Base-by-base conservation (phyloP, 2,113 vertebrate genomes). In the Marcusenius ussheri region DNA sequence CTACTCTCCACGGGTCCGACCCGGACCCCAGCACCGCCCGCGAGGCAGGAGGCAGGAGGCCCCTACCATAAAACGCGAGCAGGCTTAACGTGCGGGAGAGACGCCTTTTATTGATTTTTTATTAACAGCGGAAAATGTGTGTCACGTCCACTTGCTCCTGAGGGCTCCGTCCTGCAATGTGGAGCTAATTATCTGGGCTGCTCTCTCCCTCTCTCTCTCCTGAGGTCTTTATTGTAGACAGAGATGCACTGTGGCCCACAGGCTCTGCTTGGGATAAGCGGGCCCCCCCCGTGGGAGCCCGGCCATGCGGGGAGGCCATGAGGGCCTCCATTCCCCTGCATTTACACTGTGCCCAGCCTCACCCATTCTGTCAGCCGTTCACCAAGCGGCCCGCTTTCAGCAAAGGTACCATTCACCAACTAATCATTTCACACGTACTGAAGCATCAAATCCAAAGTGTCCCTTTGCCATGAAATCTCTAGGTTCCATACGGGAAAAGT, bases 101-200 rank as follows among this genome's bases (percentile, higher is more conserved):
- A 42, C 8, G 35, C 42, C 87, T 88, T 88, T 39, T 62, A 88
- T 88, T 62, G 53, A 88, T 62, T 62, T 62, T 62, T 88, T 88
- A 62, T 88, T 62, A 88, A 62, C 35, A 42, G 39, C 53, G 35
- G 87, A 88, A 58, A 88, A 88, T 88, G 87, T 56, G 31, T 88
- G 50, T 58, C 53, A 88, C 31, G 87, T 58, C 53, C 49, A 66
- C 87, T 66, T 87, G 85, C 47, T 24, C 31, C 85, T 62, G 53
- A 88, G 39, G 87, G 39, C 87, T 62, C 21, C 15, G n/a, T n/a
- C 85, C 47, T 53, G 49, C 85, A 87, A 35, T 53, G 50, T 53
- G 27, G 49, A 53, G 13, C 50, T 87, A 35, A 87, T 87, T 87
- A 87, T 51, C 85, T 31, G 47, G 13, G 5, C 45, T 27, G 84